These are phyloP conservation scores for Hylaea fasciaria DNA, from an alignment of 2,888 invertebrate species.

Conservation along the genomic window DNA sequence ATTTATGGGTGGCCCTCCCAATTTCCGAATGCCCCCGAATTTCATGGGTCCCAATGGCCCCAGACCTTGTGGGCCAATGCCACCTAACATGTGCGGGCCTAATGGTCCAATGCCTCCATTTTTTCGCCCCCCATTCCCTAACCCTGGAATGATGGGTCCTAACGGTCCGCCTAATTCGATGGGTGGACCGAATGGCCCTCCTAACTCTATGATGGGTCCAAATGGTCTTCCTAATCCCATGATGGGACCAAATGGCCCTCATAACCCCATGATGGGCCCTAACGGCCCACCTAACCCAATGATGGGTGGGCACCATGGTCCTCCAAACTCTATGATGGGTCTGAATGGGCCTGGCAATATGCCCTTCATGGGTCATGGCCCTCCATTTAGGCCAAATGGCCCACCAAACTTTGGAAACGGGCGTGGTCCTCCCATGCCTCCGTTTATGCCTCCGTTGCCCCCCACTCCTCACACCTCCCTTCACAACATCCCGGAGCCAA, in stretches of 20 bases:
- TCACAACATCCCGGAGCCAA: conserved; percentile 21
- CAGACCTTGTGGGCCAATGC: conserved; percentile 58
- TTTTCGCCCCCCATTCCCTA: conserved; percentile 57
- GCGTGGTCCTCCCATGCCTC: conserved; percentile 52
- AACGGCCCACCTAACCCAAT: conserved; percentile 44
- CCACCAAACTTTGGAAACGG: conserved; percentile 62
- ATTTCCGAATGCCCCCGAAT: conserved; percentile 73
- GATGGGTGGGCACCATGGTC: conserved; percentile 55
- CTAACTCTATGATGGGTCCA: conserved; percentile 38
- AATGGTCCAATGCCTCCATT: conserved; percentile 64
- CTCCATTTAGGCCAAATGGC: conserved; percentile 61
- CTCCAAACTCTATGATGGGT: conserved; percentile 57
- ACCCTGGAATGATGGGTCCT: conserved; percentile 54
- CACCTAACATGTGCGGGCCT: conserved; percentile 62
- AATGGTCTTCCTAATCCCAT: conserved; percentile 47
- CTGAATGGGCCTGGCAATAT: conserved; percentile 51
- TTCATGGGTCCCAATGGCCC: conserved; percentile 75
- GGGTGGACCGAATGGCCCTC: conserved; percentile 45
- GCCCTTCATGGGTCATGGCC: conserved; percentile 71
- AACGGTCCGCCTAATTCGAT: conserved; percentile 38
- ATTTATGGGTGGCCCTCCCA: conserved; percentile 70
- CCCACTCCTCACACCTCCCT: conserved; percentile 19
- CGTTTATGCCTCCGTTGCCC: conserved; percentile 57
- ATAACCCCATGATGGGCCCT: conserved; percentile 44
- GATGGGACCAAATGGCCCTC: conserved; percentile 44